Evolutionary conservation across 2,888 invertebrate genomes (phyloP).

Genomic region (Leistus spinibarbis): DNA sequence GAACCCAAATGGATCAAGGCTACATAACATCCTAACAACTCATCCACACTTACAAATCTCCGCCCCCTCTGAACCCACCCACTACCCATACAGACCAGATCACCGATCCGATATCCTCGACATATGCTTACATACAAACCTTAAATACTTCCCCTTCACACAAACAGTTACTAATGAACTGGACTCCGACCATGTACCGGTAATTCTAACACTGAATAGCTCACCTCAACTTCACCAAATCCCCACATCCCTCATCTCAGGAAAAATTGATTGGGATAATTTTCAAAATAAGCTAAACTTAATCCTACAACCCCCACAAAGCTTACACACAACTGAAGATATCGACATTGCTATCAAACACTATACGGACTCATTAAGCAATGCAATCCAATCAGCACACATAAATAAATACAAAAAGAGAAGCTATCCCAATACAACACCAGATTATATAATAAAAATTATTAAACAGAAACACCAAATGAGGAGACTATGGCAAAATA

Average conservation of each 20-base stretch:
- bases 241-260: background rate
- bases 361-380: background rate
- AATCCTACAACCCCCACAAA: background rate
- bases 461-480: conserved; percentile 30
- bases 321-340: background rate
- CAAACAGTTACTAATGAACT: conserved; percentile 38
- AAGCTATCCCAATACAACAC: conserved; percentile 2
- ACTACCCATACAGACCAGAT: conserved; percentile 9
- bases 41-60: too few relatives aligned
- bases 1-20: too few relatives aligned
- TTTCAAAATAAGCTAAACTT: background rate
- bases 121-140: background rate
- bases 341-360: background rate
- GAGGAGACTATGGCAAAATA: conserved; percentile 26
- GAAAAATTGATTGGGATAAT: conserved; percentile 1
- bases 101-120: conserved; percentile 22
- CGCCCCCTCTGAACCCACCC: conserved; percentile 8
- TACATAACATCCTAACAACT: too few relatives aligned
- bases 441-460: conserved; percentile 25
- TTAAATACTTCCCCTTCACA: background rate
- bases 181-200: conserved; percentile 37
- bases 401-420: background rate
- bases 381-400: background rate
- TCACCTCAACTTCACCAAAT: background rate
- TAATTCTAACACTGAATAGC: too few relatives aligned